phyloP scores from a whole-genome alignment of 2,797 vertebrate species.

The Coilia nasus region DNA sequence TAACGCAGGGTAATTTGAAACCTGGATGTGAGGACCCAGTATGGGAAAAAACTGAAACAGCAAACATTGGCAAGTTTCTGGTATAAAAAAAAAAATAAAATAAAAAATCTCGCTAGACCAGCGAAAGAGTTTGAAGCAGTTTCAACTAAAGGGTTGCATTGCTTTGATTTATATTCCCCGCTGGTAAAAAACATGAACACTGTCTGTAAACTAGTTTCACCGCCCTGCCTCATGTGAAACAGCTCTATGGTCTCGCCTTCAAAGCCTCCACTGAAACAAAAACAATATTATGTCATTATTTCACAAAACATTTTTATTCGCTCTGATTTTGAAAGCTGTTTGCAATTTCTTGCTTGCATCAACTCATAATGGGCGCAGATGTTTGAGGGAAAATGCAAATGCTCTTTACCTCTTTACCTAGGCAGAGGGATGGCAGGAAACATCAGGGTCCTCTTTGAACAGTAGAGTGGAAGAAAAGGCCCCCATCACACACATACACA shows the following conservation, averaged over 20 bases:
- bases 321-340: background rate
- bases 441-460: conserved; percentile 12
- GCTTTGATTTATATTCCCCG: background rate
- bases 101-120: too few relatives aligned
- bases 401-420: conserved; percentile 5
- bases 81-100: background rate
- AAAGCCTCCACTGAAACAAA: background rate
- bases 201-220: background rate
- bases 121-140: background rate
- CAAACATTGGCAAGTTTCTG: background rate
- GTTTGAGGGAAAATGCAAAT: background rate
- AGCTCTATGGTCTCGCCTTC: background rate
- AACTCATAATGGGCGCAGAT: conserved; percentile 9
- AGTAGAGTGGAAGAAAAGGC: background rate
- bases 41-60: background rate
- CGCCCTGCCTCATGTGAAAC: background rate
- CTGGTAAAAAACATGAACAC: background rate
- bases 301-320: background rate
- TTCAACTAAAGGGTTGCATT: background rate
- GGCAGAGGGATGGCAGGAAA: background rate
- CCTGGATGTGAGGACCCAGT: background rate
- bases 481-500: too few relatives aligned
- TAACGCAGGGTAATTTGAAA: background rate
- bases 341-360: background rate
- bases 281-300: background rate